Evolutionary conservation across 2,888 invertebrate genomes (phyloP).

Genomic region (Drosophila vallismaia): DNA sequence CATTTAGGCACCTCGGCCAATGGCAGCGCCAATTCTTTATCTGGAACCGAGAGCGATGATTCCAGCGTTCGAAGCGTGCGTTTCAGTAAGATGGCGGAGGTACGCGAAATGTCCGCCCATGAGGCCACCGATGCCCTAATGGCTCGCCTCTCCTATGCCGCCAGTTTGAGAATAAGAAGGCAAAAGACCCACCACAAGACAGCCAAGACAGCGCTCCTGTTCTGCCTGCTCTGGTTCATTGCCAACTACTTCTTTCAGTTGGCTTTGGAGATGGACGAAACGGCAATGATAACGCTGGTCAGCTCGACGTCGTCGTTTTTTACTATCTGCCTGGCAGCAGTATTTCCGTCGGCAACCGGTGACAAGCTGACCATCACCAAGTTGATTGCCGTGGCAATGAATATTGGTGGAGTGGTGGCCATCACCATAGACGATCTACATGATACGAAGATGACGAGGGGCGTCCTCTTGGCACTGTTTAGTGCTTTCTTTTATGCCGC

Average conservation of each 20-base stretch:
- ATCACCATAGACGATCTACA: constrained; percentile 91
- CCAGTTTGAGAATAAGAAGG: constrained; percentile 91
- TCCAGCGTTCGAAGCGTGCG: constrained; percentile 93
- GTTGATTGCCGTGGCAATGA: constrained; percentile 90
- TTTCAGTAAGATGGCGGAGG: constrained; percentile 95
- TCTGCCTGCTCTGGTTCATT: constrained; percentile 96
- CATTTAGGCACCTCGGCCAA: constrained; percentile 49
- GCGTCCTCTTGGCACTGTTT: constrained; percentile 91
- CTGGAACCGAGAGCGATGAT: constrained; percentile 93
- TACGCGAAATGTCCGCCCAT: constrained; percentile 93
- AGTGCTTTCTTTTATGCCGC: constrained; percentile 95
- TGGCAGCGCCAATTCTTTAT: constrained; percentile 81
- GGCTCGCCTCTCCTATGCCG: constrained; percentile 97
- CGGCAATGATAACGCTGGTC: constrained; percentile 94
- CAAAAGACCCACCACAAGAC: constrained; percentile 87
- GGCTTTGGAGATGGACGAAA: constrained; percentile 92
- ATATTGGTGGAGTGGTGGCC: constrained; percentile 91
- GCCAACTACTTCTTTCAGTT: constrained; percentile 97
- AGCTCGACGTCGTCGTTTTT: constrained; percentile 94
- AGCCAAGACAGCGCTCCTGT: constrained; percentile 92
- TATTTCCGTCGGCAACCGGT: constrained; percentile 91
- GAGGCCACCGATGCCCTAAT: constrained; percentile 96
- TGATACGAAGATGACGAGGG: constrained; percentile 89
- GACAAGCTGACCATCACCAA: constrained; percentile 95
- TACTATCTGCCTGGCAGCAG: constrained; percentile 93